Base-by-base conservation (phyloP, 2,113 vertebrate genomes). In the Dermatemys mawii region DNA sequence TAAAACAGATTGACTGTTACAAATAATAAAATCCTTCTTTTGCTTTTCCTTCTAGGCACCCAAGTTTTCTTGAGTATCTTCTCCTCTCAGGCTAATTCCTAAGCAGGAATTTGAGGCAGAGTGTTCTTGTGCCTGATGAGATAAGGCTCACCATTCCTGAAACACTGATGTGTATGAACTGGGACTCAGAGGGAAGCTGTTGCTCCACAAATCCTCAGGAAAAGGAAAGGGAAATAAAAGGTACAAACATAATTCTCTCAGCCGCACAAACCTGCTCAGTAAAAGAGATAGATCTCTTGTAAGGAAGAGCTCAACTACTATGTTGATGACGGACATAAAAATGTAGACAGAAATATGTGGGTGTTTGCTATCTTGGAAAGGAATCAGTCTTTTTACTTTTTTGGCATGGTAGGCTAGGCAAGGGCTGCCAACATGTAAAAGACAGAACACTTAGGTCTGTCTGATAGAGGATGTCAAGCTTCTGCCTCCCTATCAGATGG, bases 401-500 rank as follows among this genome's bases (percentile, higher is more conserved):
- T 91, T 93, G 92, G 93, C 83, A 83, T 7, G 88, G 91, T 95
- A 51, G 46, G 85, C 92, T 94, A 93, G 78, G 79, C 86, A 93
- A 96, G 85, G 75, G 55, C 48, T 88, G 81, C 89, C 85, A 93
- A 89, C 85, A 93, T 16, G 44, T 91, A 88, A 90, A 94, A 97
- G 90, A 86, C 84, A 92, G 0, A 93, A 94, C 87, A 44, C 91
- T 95, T 90, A 79, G 91, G 76, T 93, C 75, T 93, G 94, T 90
- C 93, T 95, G 93, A 96, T 96, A 97, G 92, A 7, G 35, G 83
- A 81, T 87, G 88, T 91, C 95, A 97, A 79, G 89, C 90, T 93
- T 89, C 90, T 94, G 91, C 86, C 90, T 93, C 88, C 79, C 85
- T 96, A 94, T 95, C 85, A 13, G 76, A 49, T 93, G 90, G 57